A percentile compares a stretch with the other conserved stretches of the same genome.
Evolutionary conservation across 2,113 vertebrate genomes (phyloP).

Genomic region (Gobiocypris rarus): DNA sequence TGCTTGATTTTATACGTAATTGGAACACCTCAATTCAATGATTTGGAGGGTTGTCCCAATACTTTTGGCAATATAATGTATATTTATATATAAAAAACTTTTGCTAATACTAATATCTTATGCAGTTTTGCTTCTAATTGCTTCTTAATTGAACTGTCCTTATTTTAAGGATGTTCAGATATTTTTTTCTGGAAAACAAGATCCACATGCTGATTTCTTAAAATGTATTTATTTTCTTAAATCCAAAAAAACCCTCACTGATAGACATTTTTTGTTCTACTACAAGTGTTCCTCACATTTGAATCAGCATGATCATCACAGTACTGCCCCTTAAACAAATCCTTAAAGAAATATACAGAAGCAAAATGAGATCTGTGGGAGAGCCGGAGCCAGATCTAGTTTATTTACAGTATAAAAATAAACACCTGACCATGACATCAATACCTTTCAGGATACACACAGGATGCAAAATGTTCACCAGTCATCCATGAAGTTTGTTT

Average conservation of each 20-base stretch:
- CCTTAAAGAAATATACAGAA: slow-evolving; percentile 25
- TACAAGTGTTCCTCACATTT: neutral
- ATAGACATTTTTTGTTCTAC: neutral
- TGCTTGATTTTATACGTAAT: too few species aligned
- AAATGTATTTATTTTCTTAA: neutral
- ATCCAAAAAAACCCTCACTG: neutral
- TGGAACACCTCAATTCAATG: too few species aligned
- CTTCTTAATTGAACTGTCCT: neutral
- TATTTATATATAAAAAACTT: too few species aligned
- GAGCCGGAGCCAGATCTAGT: neutral
- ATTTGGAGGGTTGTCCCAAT: too few species aligned
- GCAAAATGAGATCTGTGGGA: slow-evolving; percentile 7
- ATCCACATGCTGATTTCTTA: too few species aligned
- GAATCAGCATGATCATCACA: neutral
- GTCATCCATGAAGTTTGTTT: slow-evolving; percentile 31
- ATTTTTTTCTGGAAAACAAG: neutral
- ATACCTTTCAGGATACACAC: slow-evolving; percentile 19
- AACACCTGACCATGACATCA: slow-evolving; percentile 16
- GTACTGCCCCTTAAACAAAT: neutral
- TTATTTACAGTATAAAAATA: slow-evolving; percentile 25
- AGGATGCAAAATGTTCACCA: slow-evolving; percentile 11
- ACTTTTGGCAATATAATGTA: too few species aligned
- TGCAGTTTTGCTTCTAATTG: neutral
- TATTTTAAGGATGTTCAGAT: neutral
- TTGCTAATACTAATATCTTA: too few species aligned